Conservation (phyloP, 2,113 vertebrate species). For the Chaetops frenatus region DNA sequence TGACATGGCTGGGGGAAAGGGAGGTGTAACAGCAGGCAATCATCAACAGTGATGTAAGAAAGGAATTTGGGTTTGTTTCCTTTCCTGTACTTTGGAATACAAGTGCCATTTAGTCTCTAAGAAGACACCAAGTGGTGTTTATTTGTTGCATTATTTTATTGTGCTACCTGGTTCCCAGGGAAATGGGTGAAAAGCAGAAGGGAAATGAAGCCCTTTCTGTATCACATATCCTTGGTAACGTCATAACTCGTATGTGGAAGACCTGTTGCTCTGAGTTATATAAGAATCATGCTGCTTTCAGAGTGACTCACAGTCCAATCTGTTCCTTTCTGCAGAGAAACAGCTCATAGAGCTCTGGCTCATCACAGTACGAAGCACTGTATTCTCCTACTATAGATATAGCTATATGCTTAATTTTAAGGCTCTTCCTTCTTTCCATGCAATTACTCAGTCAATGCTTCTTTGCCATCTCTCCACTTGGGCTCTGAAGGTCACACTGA, state of each 20-base stretch:
- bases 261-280: conserved; percentile 21
- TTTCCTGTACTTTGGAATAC: background rate
- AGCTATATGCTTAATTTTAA: background rate
- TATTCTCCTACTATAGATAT: background rate
- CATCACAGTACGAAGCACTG: background rate
- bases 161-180: background rate
- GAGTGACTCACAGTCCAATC: conserved; percentile 28
- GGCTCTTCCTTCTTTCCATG: background rate
- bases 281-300: background rate
- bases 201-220: background rate
- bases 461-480: background rate
- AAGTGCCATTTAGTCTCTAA: background rate
- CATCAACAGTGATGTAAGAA: background rate
- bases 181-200: background rate
- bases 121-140: background rate
- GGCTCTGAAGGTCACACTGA: rapidly evolving
- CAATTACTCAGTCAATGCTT: background rate
- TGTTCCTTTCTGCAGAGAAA: conserved; percentile 12
- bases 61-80: background rate
- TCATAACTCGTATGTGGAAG: background rate
- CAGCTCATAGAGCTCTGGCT: background rate
- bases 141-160: background rate
- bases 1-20: background rate
- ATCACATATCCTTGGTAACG: background rate
- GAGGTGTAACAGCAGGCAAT: background rate